Evolutionary conservation across 1,140 invertebrate genomes (phyloP).

Genomic region (Popillia japonica): DNA sequence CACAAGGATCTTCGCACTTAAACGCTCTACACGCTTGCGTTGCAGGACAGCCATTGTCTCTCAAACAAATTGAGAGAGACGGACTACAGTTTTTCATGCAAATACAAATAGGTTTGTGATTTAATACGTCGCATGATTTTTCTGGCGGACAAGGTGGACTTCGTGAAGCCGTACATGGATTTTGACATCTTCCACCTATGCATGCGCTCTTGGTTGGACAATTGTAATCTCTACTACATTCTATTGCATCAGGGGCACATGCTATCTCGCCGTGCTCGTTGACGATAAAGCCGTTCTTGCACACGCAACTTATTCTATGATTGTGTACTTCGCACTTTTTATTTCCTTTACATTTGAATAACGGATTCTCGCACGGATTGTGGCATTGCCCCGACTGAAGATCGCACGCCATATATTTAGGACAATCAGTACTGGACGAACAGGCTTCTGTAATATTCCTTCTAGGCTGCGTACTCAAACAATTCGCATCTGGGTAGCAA

Average conservation of each 20-base stretch:
- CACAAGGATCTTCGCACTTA: constrained; percentile 90
- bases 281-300: constrained; percentile 85
- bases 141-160: constrained; percentile 74
- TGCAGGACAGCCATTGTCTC: constrained; percentile 85
- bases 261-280: constrained; percentile 84
- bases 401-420: constrained; percentile 78
- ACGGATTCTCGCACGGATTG: constrained; percentile 75
- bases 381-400: constrained; percentile 73
- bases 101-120: constrained; percentile 85
- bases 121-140: constrained; percentile 85
- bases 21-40: constrained; percentile 86
- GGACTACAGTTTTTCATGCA: constrained; percentile 88
- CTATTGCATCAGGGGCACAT: constrained; percentile 79
- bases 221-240: constrained; percentile 82
- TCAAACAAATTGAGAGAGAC: constrained; percentile 85
- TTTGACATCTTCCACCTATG: constrained; percentile 80
- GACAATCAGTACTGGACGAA: constrained; percentile 75
- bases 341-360: constrained; percentile 75
- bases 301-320: constrained; percentile 86
- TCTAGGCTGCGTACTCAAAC: constrained; percentile 66
- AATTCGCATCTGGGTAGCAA: constrained; percentile 80
- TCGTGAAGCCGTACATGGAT: constrained; percentile 76
- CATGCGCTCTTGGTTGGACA: constrained; percentile 88
- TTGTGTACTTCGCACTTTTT: constrained; percentile 88
- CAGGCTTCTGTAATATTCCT: constrained; percentile 65